Percentiles rank a stretch among this genome's conserved stretches.
Conservation (phyloP, 2,113 vertebrate species). For the Entomyzon cyanotis region DNA sequence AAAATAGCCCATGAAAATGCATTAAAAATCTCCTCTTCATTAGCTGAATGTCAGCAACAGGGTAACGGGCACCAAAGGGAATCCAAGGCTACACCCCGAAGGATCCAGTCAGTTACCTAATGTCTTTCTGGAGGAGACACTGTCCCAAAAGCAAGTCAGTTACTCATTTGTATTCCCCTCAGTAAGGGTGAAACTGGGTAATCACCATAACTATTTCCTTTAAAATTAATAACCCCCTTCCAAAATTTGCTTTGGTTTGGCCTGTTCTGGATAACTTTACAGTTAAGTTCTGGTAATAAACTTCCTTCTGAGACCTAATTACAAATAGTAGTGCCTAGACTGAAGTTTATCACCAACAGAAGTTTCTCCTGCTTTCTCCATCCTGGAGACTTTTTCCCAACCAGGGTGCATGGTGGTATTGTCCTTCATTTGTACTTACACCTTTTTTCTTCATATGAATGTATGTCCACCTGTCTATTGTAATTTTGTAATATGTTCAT, state of each 20-base stretch:
- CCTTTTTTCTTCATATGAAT: background rate
- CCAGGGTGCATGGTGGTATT: background rate
- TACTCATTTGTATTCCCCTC: background rate
- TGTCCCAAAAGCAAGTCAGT: background rate
- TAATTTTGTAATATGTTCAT: background rate
- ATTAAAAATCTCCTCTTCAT: background rate
- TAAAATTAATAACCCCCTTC: background rate
- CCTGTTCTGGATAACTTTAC: background rate
- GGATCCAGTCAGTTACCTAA: background rate
- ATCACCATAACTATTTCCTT: background rate
- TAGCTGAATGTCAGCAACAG: background rate
- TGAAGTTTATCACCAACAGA: background rate
- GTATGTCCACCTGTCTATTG: background rate
- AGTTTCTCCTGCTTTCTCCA: background rate
- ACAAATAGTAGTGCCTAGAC: background rate
- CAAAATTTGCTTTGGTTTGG: background rate
- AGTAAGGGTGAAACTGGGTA: background rate
- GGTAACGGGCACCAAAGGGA: background rate
- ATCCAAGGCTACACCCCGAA: background rate
- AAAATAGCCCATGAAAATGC: background rate
- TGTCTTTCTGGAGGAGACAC: background rate
- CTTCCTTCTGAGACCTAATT: background rate
- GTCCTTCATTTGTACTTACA: background rate
- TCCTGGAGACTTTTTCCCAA: background rate
- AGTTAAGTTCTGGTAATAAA: background rate